Percentiles rank a stretch among this genome's conserved stretches.
Evolutionary conservation across 2,797 vertebrate species (phyloP).

Genomic region (Adrianichthys oophorus): DNA sequence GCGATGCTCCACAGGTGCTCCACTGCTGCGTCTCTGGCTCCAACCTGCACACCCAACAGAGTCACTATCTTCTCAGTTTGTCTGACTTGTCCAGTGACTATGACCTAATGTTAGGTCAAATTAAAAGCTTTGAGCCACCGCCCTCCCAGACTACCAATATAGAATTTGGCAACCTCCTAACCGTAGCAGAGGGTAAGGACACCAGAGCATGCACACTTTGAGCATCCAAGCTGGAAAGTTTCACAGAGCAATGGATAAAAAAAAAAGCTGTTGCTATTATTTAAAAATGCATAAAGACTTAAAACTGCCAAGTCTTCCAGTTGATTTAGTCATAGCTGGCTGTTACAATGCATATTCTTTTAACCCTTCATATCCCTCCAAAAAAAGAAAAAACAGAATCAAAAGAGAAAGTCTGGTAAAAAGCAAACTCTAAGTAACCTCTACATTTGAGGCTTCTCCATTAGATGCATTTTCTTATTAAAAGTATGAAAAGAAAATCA

Average conservation of each 20-base stretch:
- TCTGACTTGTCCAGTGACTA: slow-evolving; percentile 91
- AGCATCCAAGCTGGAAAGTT: neutral
- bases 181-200: slow-evolving; percentile 91
- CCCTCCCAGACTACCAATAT: slow-evolving; percentile 72
- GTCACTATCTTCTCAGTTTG: slow-evolving; percentile 90
- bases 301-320: no score
- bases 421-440: slow-evolving; percentile 56
- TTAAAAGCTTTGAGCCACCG: slow-evolving; percentile 84
- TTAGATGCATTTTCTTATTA: slow-evolving; percentile 77
- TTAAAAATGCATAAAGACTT: no score
- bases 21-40: slow-evolving; percentile 95
- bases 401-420: slow-evolving; percentile 35
- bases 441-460: slow-evolving; percentile 69
- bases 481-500: slow-evolving; percentile 74
- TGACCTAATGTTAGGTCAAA: slow-evolving; percentile 87
- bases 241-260: no score
- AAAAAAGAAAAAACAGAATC: slow-evolving; percentile 19
- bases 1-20: slow-evolving; percentile 78
- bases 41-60: slow-evolving; percentile 91
- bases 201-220: neutral
- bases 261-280: no score
- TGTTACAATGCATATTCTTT: slow-evolving; percentile 1
- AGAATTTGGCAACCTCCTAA: slow-evolving; percentile 91
- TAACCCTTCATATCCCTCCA: neutral
- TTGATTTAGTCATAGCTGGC: slow-evolving; percentile 5